Percentiles rank a stretch among this genome's conserved stretches.
Evolutionary conservation across 2,113 vertebrate species (phyloP).

Genomic region (Thunnus thynnus): DNA sequence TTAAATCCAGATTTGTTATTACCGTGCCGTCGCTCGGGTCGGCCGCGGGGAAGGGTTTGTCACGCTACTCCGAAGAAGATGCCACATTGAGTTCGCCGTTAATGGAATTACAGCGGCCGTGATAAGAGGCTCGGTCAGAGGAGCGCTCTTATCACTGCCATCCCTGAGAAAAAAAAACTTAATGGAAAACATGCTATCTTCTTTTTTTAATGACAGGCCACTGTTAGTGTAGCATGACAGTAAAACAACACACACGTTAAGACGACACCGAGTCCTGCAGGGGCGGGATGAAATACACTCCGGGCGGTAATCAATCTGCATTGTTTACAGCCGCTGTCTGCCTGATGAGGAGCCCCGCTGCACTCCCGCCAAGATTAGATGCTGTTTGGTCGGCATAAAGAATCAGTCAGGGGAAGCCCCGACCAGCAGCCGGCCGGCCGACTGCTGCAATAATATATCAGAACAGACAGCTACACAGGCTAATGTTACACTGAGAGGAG

Average conservation of each 20-base stretch:
- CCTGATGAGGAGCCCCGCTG: slow-evolving; percentile 67
- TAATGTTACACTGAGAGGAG: slow-evolving; percentile 49
- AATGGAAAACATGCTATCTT: slow-evolving; percentile 49
- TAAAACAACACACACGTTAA: slow-evolving; percentile 48
- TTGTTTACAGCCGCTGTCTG: slow-evolving; percentile 72
- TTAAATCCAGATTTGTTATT: slow-evolving; percentile 64
- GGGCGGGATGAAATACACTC: slow-evolving; percentile 51
- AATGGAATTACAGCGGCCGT: slow-evolving; percentile 56
- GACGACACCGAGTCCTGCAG: slow-evolving; percentile 7
- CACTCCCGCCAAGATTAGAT: slow-evolving; percentile 60
- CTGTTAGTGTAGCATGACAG: slow-evolving; percentile 47
- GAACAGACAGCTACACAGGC: slow-evolving; percentile 55
- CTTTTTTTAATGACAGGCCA: slow-evolving; percentile 36
- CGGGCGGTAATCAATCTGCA: slow-evolving; percentile 66
- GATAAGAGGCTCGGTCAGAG: slow-evolving; percentile 58
- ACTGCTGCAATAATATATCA: slow-evolving; percentile 57
- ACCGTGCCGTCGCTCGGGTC: slow-evolving; percentile 2
- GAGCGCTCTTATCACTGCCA: slow-evolving; percentile 34
- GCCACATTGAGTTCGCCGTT: slow-evolving; percentile 10
- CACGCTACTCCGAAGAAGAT: slow-evolving; percentile 50
- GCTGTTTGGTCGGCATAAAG: slow-evolving; percentile 60
- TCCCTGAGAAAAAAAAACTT: slow-evolving; percentile 8
- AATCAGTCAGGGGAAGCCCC: slow-evolving; percentile 68
- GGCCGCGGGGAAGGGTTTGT: slow-evolving; percentile 38
- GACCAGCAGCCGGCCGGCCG: slow-evolving; percentile 24